These are phyloP conservation scores for Eupithecia pulchellata DNA, from an alignment of 2,888 invertebrate species.

Conservation along the genomic window DNA sequence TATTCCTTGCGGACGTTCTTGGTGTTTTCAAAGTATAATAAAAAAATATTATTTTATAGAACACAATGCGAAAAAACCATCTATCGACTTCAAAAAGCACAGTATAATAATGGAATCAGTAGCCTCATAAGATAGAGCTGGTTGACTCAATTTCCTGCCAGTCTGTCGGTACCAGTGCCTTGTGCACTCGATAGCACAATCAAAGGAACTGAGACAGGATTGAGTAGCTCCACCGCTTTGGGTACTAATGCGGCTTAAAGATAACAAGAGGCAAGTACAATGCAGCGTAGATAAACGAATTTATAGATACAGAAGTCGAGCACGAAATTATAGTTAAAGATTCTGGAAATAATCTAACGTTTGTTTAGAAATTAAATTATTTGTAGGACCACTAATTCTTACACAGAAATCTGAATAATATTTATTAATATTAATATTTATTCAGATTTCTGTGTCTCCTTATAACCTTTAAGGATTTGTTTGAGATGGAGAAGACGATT, in stretches of 20 bases:
- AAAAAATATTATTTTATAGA: too few species aligned
- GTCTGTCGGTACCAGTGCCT: conserved; percentile 23
- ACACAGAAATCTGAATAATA: too few species aligned
- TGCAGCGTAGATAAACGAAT: background rate
- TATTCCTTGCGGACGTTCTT: background rate
- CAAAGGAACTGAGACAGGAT: conserved; percentile 11
- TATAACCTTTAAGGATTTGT: too few species aligned
- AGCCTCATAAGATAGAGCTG: conserved; percentile 30
- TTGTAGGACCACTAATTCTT: too few species aligned
- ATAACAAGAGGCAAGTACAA: conserved; percentile 2
- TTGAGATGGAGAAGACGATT: too few species aligned
- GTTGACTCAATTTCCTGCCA: conserved; percentile 34
- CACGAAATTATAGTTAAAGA: too few species aligned
- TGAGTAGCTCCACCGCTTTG: conserved; percentile 1
- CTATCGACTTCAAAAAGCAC: background rate
- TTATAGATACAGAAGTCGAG: background rate
- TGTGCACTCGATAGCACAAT: conserved; percentile 15
- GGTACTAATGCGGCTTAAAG: background rate
- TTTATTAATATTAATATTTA: too few species aligned
- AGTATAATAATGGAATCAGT: background rate
- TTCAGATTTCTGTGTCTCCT: too few species aligned
- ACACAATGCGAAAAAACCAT: background rate
- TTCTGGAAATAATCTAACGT: background rate
- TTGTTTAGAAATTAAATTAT: too few species aligned
- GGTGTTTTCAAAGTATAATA: background rate